phyloP scores from a whole-genome alignment of 2,888 invertebrate species.

The Iphiclides podalirius region DNA sequence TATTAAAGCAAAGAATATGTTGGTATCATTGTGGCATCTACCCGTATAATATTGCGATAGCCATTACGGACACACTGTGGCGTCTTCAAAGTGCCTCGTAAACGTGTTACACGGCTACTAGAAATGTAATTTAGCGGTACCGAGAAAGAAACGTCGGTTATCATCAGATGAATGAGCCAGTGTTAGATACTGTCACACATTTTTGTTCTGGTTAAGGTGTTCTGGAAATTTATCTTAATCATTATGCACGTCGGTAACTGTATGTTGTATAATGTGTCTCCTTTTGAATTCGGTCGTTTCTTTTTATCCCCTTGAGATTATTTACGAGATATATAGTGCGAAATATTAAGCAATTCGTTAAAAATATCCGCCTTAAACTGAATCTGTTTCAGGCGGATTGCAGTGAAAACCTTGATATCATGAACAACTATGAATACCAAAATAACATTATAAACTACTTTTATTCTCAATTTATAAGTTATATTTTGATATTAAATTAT shows the following conservation, averaged over 20 bases:
- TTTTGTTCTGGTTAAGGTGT: slow-evolving; percentile 69
- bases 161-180: slow-evolving; percentile 68
- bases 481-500: no score
- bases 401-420: no score
- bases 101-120: slow-evolving; percentile 75
- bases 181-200: slow-evolving; percentile 60
- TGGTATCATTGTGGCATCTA: slow-evolving; percentile 70
- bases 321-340: slow-evolving; percentile 6
- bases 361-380: no score
- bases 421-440: no score
- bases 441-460: no score
- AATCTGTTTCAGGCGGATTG: no score
- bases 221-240: slow-evolving; percentile 66
- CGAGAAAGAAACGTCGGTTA: slow-evolving; percentile 70
- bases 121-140: slow-evolving; percentile 78
- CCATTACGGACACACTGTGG: slow-evolving; percentile 71
- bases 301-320: slow-evolving; percentile 12
- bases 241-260: slow-evolving; percentile 42
- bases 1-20: slow-evolving; percentile 65
- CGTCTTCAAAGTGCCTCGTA: slow-evolving; percentile 76
- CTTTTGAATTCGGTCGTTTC: slow-evolving; percentile 33
- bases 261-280: slow-evolving; percentile 49
- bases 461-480: no score
- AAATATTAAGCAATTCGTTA: background rate
- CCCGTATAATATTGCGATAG: slow-evolving; percentile 75